phyloP scores from a whole-genome alignment of 2,888 invertebrate species.

The Blastobasis adustella region DNA sequence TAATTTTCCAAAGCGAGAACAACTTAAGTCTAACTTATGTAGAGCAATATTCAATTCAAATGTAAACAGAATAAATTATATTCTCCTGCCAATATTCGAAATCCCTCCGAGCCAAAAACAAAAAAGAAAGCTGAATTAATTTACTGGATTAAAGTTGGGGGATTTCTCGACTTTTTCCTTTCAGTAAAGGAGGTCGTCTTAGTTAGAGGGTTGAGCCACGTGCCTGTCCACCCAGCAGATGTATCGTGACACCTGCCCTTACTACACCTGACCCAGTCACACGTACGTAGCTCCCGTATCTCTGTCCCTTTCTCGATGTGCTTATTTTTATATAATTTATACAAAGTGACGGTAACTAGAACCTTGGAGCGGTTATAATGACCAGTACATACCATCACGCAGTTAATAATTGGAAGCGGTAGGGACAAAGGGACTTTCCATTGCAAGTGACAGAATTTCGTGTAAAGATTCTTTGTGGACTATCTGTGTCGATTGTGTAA shows the following conservation, averaged over 20 bases:
- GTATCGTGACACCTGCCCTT: constrained; percentile 71
- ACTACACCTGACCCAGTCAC: constrained; percentile 59
- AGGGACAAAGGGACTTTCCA: no score
- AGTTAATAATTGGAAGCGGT: constrained; percentile 41
- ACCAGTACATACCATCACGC: constrained; percentile 43
- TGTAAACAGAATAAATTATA: background rate
- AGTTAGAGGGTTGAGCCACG: constrained; percentile 66
- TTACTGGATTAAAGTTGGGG: constrained; percentile 28
- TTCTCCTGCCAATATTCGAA: background rate
- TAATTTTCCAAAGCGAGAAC: no score
- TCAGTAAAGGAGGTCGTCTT: constrained; percentile 36
- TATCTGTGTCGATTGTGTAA: no score
- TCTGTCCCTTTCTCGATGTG: constrained; percentile 51
- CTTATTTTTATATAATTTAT: constrained; percentile 74
- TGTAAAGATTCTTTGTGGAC: no score
- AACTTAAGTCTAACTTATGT: background rate
- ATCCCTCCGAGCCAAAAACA: background rate
- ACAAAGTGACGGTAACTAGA: constrained; percentile 71
- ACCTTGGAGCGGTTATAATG: constrained; percentile 64
- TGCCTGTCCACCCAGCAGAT: constrained; percentile 66
- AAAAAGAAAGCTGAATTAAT: constrained; percentile 26
- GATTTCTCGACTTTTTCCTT: constrained; percentile 57
- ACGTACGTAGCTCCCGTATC: constrained; percentile 35
- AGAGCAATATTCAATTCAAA: background rate
- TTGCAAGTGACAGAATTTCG: no score